Evolutionary conservation across 2,888 invertebrate genomes (phyloP).

Genomic region (Norana najaformis): DNA sequence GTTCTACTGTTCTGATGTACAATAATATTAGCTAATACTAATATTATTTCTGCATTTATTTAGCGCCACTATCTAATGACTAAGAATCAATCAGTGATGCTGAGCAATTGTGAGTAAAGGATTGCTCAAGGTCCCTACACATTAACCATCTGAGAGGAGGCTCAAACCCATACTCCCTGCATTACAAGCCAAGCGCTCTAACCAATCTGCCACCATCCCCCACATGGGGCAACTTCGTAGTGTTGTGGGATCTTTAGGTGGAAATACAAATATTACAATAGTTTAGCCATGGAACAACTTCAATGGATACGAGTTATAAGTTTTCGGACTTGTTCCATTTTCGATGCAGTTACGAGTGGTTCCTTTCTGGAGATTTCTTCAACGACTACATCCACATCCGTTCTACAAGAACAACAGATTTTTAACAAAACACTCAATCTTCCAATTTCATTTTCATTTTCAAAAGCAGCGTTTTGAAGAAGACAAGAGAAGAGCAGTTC

Average conservation of each 20-base stretch:
- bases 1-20: too few species aligned
- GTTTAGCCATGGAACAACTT: neutral
- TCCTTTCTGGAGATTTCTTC: conserved; percentile 61
- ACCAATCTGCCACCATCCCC: too few species aligned
- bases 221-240: too few species aligned
- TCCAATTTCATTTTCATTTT: neutral
- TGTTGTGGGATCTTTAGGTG: neutral
- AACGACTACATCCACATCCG: conserved; percentile 60
- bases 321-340: conserved; percentile 60
- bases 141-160: too few species aligned
- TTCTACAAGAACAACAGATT: conserved; percentile 48
- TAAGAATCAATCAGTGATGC: too few species aligned
- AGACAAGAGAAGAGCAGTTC: neutral
- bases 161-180: too few species aligned
- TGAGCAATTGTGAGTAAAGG: too few species aligned
- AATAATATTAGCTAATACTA: too few species aligned
- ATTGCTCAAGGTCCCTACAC: too few species aligned
- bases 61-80: too few species aligned
- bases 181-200: too few species aligned
- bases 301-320: conserved; percentile 58
- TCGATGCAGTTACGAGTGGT: conserved; percentile 60
- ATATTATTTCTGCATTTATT: too few species aligned
- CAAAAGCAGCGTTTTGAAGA: neutral
- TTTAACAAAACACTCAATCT: neutral
- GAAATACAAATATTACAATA: neutral